Conservation (phyloP, 2,113 vertebrate genomes). For the Meleagris gallopavo region DNA sequence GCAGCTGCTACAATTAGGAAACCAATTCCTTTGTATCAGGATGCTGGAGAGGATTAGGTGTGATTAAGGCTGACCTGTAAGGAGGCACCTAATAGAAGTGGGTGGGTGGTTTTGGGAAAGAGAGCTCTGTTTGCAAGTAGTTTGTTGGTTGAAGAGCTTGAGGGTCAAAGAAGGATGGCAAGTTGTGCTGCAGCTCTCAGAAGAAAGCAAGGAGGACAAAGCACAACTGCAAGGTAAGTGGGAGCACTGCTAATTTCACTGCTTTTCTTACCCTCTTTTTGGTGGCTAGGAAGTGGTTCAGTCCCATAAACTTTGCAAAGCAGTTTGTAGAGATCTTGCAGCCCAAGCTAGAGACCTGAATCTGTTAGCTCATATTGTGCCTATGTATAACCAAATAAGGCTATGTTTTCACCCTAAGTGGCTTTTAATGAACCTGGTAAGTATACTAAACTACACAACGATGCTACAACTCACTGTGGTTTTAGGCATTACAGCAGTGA, state of each 20-base stretch:
- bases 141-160: background rate
- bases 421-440: background rate
- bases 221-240: background rate
- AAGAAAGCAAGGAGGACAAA: background rate
- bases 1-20: no score
- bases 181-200: background rate
- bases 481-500: accelerated
- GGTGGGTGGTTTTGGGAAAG: background rate
- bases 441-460: background rate
- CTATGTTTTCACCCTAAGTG: background rate
- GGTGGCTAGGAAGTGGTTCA: background rate
- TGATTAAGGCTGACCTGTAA: background rate
- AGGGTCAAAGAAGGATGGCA: accelerated
- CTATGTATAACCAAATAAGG: background rate
- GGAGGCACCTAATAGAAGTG: background rate
- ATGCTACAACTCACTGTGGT: background rate
- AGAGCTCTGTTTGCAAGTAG: background rate
- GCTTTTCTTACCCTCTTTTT: constrained; percentile 34
- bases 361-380: constrained; percentile 42
- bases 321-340: constrained; percentile 59
- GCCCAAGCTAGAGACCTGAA: constrained; percentile 37
- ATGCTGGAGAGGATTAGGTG: background rate
- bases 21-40: background rate
- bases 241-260: background rate
- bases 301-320: constrained; percentile 53